Base-by-base conservation (phyloP, 1,140 invertebrate species). In the Magallana ariakensis region DNA sequence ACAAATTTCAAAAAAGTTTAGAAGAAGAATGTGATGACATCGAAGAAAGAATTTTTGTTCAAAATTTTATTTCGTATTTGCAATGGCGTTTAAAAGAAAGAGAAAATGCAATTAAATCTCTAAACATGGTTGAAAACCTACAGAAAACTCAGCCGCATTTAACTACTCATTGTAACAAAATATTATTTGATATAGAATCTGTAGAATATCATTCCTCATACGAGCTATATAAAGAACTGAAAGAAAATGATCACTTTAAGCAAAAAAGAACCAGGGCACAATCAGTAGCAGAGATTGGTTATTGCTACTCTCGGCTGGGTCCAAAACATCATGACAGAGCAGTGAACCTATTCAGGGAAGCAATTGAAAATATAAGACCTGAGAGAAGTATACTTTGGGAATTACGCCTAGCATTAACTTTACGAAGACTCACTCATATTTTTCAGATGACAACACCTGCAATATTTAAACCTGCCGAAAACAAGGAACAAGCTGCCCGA, bases 361-460 rank as follows among this genome's bases (percentile, higher is more conserved):
- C 66, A 1, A 75, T 75, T 9, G 22, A 3, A 26, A 11, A 75
- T 33, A 33, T 33, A 26, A 33, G 5, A 33, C 66, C 66, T 13
- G 22, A 75, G 22, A 75, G 66, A 75, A 75, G 26, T 75, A 75
- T 75, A 13, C 22, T 75, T 0, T 75, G 66, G 66, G 26, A 75
- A 75, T 75, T 15, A 10, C 22, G 66, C 11, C 66, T 75, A 13
- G 66, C 66, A 26, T 0, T 75, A 75, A 75, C 66, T 46, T 26
- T 75, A 75, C 66, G 22, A 13, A 75, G 66, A 1, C 66, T 33
- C 9, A 26, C 66, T 75, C 66, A 75, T 26, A 75, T 75, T 19
- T 75, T 75, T 75, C 66, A 75, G 66, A 75, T 75, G 66, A 75
- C 22, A 75, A 26, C 22, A 26, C 66, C 66, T 8, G 22, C 26